Percentiles rank a stretch among this genome's conserved stretches.
Evolutionary conservation across 2,888 invertebrate species (phyloP).

Genomic region (Fabriciana adippe): DNA sequence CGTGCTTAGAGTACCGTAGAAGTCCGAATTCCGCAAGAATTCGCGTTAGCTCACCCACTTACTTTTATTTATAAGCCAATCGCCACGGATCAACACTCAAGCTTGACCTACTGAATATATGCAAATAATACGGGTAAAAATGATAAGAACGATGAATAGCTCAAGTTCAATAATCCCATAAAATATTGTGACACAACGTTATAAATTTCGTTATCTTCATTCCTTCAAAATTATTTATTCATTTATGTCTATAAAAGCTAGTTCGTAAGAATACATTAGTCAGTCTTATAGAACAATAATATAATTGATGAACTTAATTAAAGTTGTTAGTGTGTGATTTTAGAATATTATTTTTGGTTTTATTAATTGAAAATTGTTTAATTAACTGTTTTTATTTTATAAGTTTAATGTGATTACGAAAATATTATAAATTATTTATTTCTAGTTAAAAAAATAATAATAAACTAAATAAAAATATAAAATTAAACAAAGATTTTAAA

Average conservation of each 20-base stretch:
- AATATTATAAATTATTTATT: too few species aligned
- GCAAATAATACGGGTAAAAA: constrained; percentile 28
- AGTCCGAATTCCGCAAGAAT: constrained; percentile 67
- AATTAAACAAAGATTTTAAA: too few species aligned
- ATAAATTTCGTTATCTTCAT: neutral
- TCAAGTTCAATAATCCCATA: constrained; percentile 12
- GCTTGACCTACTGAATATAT: constrained; percentile 31
- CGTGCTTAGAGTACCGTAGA: constrained; percentile 60
- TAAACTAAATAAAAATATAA: too few species aligned
- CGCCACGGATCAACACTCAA: constrained; percentile 33
- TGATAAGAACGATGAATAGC: constrained; percentile 25
- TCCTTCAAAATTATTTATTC: neutral
- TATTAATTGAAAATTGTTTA: too few species aligned
- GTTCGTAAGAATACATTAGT: neutral
- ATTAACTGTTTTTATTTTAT: too few species aligned
- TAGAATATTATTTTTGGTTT: too few species aligned
- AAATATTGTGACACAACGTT: constrained; percentile 3
- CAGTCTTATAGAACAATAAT: neutral
- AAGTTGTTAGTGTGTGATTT: too few species aligned
- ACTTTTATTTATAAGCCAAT: constrained; percentile 36
- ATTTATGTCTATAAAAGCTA: too few species aligned
- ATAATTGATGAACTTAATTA: too few species aligned
- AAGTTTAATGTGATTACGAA: too few species aligned
- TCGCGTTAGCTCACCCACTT: constrained; percentile 74
- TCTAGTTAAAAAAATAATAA: too few species aligned